These are phyloP conservation scores for Dynastes hyllus DNA, from an alignment of 2,888 invertebrate genomes.

Conservation along the genomic window DNA sequence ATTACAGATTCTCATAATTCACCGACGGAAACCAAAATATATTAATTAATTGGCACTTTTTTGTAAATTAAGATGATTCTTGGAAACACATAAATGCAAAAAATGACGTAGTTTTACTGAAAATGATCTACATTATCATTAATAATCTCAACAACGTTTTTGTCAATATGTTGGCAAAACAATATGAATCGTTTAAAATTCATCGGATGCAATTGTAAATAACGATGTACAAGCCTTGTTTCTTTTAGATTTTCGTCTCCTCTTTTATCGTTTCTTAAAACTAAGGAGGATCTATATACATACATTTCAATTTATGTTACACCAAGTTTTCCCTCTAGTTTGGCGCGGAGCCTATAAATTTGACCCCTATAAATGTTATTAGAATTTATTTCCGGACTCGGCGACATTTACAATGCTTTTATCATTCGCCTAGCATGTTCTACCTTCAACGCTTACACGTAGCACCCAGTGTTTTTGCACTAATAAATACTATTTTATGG, in stretches of 20 bases:
- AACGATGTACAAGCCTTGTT: too few species aligned
- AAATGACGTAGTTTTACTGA: too few species aligned
- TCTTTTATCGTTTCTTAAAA: not conserved
- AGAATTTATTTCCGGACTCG: slow-evolving; percentile 36
- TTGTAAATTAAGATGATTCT: too few species aligned
- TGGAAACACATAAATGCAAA: too few species aligned
- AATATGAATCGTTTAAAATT: too few species aligned
- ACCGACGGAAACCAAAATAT: too few species aligned
- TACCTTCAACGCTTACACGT: not conserved
- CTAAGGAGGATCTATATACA: not conserved
- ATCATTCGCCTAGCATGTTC: slow-evolving; percentile 10
- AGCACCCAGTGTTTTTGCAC: slow-evolving; percentile 6
- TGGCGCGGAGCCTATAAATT: slow-evolving; percentile 26
- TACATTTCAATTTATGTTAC: slow-evolving; percentile 33
- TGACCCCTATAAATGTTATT: slow-evolving; percentile 42
- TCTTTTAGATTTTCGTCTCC: not conserved
- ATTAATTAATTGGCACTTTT: too few species aligned
- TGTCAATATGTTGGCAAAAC: too few species aligned
- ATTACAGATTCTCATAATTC: too few species aligned
- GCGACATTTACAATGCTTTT: slow-evolving; percentile 46
- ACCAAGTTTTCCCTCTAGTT: slow-evolving; percentile 16
- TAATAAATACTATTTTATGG: slow-evolving; percentile 36
- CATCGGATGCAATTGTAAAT: too few species aligned
- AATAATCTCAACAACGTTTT: too few species aligned
- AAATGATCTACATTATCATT: too few species aligned